phyloP scores from a whole-genome alignment of 2,113 vertebrate genomes.

The Anthoscopus minutus region DNA sequence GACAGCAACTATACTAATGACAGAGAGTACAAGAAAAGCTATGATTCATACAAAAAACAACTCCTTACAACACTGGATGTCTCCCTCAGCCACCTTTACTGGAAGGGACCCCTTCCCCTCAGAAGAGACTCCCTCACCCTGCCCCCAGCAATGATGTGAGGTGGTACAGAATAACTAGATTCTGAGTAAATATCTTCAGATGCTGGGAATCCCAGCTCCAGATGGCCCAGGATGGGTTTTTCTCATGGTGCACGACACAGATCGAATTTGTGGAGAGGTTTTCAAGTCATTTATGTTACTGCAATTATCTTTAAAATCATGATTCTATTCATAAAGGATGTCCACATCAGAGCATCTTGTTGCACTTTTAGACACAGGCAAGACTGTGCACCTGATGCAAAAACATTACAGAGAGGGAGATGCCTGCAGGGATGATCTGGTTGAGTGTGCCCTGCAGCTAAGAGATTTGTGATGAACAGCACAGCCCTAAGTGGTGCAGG shows the following conservation, averaged over 20 bases:
- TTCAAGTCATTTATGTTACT: background rate
- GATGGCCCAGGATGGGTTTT: background rate
- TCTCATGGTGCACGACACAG: background rate
- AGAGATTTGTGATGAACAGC: background rate
- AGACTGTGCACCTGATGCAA: background rate
- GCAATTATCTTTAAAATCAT: background rate
- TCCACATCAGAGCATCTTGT: background rate
- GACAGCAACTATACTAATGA: background rate
- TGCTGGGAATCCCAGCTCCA: background rate
- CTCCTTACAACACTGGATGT: rapidly evolving
- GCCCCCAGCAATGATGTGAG: background rate
- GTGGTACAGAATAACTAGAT: background rate
- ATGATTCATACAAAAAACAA: background rate
- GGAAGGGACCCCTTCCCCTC: background rate
- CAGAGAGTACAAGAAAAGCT: background rate
- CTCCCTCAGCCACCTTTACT: background rate
- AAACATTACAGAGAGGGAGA: rapidly evolving
- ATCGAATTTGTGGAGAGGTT: background rate
- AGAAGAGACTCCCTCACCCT: background rate
- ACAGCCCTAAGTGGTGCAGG: background rate
- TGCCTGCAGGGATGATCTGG: background rate
- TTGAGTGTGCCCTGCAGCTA: background rate
- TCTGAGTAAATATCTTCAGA: background rate
- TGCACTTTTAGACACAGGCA: background rate
- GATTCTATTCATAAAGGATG: background rate